Evolutionary conservation across 2,888 invertebrate genomes (phyloP).

Genomic region (Oxyteleia sp.): DNA sequence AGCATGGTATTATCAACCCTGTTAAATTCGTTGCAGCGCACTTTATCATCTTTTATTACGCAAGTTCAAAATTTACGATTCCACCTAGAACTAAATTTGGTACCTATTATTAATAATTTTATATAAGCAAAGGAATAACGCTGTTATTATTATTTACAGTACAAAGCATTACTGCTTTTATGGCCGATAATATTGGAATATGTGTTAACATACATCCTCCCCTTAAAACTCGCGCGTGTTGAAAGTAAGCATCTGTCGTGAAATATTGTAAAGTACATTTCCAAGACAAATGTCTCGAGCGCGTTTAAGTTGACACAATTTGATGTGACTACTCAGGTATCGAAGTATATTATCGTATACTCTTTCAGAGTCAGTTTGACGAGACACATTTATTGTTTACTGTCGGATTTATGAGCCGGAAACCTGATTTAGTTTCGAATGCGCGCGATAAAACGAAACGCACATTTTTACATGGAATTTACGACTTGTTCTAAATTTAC

Average conservation of each 20-base stretch:
- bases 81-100: neutral
- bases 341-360: slow-evolving; percentile 50
- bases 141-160: slow-evolving; percentile 7
- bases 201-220: slow-evolving; percentile 28
- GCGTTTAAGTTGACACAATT: slow-evolving; percentile 57
- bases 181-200: slow-evolving; percentile 20
- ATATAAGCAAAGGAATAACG: neutral
- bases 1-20: too few relatives aligned
- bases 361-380: slow-evolving; percentile 57
- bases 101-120: neutral
- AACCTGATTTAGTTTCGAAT: slow-evolving; percentile 52
- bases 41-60: neutral
- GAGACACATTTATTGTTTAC: slow-evolving; percentile 60
- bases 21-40: too few relatives aligned
- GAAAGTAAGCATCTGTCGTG: slow-evolving; percentile 39
- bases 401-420: slow-evolving; percentile 46
- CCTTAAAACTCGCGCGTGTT: slow-evolving; percentile 25
- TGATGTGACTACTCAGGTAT: slow-evolving; percentile 45
- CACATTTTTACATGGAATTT: slow-evolving; percentile 19
- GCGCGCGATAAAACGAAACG: slow-evolving; percentile 38
- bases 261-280: slow-evolving; percentile 56
- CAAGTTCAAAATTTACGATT: neutral
- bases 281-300: slow-evolving; percentile 51
- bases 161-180: slow-evolving; percentile 20
- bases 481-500: slow-evolving; percentile 16